Percentiles rank a stretch among this genome's conserved stretches.
Conservation (phyloP, 2,113 vertebrate genomes). For the Rhineura floridana region DNA sequence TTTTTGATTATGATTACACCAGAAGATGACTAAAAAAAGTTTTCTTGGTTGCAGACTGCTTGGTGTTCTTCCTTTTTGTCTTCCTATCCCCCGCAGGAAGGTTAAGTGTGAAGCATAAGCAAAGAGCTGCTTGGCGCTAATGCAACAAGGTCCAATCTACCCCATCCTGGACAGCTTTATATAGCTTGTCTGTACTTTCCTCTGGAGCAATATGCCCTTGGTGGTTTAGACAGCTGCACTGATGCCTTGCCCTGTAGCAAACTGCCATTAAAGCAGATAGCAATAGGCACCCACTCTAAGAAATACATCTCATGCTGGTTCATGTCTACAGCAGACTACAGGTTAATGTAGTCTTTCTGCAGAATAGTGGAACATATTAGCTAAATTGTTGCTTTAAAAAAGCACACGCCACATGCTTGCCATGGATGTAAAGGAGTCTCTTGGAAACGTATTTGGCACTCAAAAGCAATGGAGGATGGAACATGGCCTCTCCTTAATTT, state of each 20-base stretch:
- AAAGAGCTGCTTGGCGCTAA: background rate
- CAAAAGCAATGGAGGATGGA: background rate
- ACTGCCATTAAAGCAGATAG: slow-evolving; percentile 23
- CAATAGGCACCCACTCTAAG: slow-evolving; percentile 18
- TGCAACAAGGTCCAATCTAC: background rate
- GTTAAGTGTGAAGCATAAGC: background rate
- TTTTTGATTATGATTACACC: background rate
- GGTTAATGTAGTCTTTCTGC: background rate
- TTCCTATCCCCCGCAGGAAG: slow-evolving; percentile 7
- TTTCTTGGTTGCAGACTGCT: background rate
- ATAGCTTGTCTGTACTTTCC: background rate
- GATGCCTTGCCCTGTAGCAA: slow-evolving; percentile 19
- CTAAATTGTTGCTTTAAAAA: background rate
- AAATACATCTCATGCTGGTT: slow-evolving; percentile 1
- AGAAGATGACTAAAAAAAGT: background rate
- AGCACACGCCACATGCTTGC: background rate
- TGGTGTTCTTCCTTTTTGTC: background rate
- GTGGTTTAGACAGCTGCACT: background rate
- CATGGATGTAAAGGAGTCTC: slow-evolving; percentile 9
- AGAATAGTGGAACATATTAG: background rate
- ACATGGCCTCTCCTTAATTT: background rate
- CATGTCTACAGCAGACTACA: background rate
- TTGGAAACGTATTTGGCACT: background rate
- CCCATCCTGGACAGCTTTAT: background rate
- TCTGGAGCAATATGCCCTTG: slow-evolving; percentile 20